Percentiles rank a stretch among this genome's conserved stretches.
phyloP scores from a whole-genome alignment of 1,140 invertebrate species.

The Episyrphus balteatus region DNA sequence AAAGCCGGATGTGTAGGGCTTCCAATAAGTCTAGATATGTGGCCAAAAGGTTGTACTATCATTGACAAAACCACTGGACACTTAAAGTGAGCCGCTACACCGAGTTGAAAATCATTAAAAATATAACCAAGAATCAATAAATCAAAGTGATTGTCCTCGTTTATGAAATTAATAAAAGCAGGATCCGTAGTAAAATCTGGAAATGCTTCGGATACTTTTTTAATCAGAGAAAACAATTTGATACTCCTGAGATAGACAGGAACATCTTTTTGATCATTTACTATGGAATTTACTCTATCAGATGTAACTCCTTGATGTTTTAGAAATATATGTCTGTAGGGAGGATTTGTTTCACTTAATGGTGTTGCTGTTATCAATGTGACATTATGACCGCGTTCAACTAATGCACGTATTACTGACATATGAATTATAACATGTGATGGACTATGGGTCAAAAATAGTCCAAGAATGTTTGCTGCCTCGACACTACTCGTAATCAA shows the following conservation, averaged over 20 bases:
- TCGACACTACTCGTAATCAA: neutral
- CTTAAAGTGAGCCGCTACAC: conserved; percentile 23
- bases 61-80: conserved; percentile 18
- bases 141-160: conserved; percentile 9
- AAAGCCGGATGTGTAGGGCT: conserved; percentile 25
- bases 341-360: conserved; percentile 1
- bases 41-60: conserved; percentile 20
- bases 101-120: conserved; percentile 26
- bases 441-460: conserved; percentile 22
- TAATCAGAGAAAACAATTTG: too few relatives aligned
- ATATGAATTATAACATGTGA: conserved; percentile 23
- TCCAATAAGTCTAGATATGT: conserved; percentile 19
- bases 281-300: too few relatives aligned
- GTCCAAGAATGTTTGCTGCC: conserved; percentile 17
- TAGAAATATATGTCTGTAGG: too few relatives aligned
- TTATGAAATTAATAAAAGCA: conserved; percentile 12
- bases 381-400: conserved; percentile 21
- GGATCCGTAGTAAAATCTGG: conserved; percentile 14
- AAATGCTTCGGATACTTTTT: conserved; percentile 4
- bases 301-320: too few relatives aligned
- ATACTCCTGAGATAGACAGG: conserved; percentile 3
- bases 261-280: too few relatives aligned
- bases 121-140: conserved; percentile 24
- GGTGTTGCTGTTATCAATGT: conserved; percentile 20
- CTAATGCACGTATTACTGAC: conserved; percentile 14